Base-by-base conservation (phyloP, 1,140 invertebrate genomes). In the Acromyrmex charruanus region DNA sequence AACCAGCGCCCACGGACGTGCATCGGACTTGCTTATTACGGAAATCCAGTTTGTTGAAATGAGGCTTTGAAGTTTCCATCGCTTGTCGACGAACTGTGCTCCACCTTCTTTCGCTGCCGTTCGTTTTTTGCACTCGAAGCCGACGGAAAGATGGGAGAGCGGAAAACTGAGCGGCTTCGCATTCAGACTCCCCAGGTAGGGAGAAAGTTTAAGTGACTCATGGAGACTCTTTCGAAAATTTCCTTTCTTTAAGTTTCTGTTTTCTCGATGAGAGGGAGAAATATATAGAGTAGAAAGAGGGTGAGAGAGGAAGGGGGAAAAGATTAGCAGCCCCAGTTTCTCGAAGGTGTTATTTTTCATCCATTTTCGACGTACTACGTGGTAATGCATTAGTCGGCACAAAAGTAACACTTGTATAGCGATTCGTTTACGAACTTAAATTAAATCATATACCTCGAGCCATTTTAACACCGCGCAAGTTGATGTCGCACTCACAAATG, bases 121-220 rank as follows among this genome's bases (percentile, higher is more conserved):
- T 63, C 63, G 58, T 66, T 53, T 65, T 58, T 53, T 63, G 49
- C 66, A 28, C 39, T 3, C 39, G 44, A 25, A 39, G 39, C 18
- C 28, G 82, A 51, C 28, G 44, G 28, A 44, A 74, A 51, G 72
- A 77, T 68, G 68, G 79, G 59, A 77, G 63, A 59, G 44, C 55
- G 72, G n/a, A 72, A 75, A 82, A 79, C 71, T 16, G 59, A 68
- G 16, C 61, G 69, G 77, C 85, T 89, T 89, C 75, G 53, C 68
- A 63, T 90, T 87, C 89, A 79, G 61, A 68, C 79, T 21, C 21
- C 21, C 21, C 21, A 21, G 72, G 85, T 53, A 85, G 74, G 55
- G 77, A 71, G 66, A 89, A 90, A 90, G 88, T 90, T 90, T 86
- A 86, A 90, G 86, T 85, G 89, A 90, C 89, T 90, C 81, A 69